Percentiles rank a stretch among this genome's conserved stretches.
These are phyloP conservation scores for Luscinia luscinia DNA, from an alignment of 2,797 vertebrate genomes.

Conservation along the genomic window DNA sequence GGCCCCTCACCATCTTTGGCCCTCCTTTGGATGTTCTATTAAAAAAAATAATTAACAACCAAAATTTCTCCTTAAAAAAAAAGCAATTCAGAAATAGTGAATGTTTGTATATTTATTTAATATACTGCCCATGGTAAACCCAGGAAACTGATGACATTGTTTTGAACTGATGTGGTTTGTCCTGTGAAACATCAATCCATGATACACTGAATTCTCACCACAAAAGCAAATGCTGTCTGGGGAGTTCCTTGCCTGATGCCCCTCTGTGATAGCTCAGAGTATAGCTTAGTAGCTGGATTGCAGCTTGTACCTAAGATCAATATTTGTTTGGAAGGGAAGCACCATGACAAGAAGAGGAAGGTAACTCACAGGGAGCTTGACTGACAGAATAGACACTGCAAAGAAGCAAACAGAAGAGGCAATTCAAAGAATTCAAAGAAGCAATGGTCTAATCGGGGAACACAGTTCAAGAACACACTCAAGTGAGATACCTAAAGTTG, in stretches of 20 bases:
- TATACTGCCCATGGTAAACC: neutral
- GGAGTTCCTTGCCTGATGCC: neutral
- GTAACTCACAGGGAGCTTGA: neutral
- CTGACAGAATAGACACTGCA: neutral
- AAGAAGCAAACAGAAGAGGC: neutral
- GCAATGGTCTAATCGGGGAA: neutral
- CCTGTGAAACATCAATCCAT: neutral
- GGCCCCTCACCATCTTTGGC: neutral
- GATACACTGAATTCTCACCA: neutral
- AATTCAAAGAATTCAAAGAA: neutral
- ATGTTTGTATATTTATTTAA: neutral
- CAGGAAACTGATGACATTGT: accelerated
- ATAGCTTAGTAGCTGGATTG: neutral
- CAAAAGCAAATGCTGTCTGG: neutral
- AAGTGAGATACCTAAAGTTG: neutral
- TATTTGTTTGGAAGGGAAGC: neutral
- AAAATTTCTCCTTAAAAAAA: neutral
- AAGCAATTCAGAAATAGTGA: neutral
- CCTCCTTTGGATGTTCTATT: neutral
- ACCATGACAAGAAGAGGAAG: neutral
- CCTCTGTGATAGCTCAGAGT: neutral
- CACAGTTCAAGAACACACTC: neutral
- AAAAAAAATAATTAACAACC: neutral
- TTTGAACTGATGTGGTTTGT: neutral
- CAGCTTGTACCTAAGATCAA: neutral